Base-by-base conservation (phyloP, 2,888 invertebrate species). In the Aleiodes alternator region DNA sequence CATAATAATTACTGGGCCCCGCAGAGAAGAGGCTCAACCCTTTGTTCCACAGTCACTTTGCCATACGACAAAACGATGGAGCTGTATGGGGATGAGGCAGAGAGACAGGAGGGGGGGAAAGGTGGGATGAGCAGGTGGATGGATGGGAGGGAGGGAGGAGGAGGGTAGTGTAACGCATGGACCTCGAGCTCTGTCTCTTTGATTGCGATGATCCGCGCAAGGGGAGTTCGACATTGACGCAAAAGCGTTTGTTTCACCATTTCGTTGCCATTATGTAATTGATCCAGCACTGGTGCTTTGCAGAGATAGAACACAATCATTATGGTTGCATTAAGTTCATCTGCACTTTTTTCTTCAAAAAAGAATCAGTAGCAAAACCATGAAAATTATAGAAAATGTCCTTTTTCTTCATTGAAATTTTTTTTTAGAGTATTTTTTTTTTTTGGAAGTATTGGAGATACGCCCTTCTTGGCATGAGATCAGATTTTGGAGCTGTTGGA, bases 1-100 rank as follows among this genome's bases (percentile, higher is more conserved):
- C 88, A 88, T 88, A 88, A 88, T 88, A 88, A 88, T 88, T 88
- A 88, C 88, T 87, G 85, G 84, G 85, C 87, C 85, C 85, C 87
- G 84, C 84, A 86, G 87, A 88, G 87, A 86, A 87, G 87, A 88
- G 88, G 84, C 86, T 88, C 86, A 87, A 87, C 86, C 87, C 88
- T 88, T 88, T 88, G 88, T 88, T 87, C 87, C 84, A 85, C 85
- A 88, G 88, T 88, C 88, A 88, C 87, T 88, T 88, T 88, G 87
- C 86, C 80, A 83, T 64, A 31, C 69, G 48, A 57, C 29, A 23
- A 66, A 50, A 68, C 38, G 66, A 68, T 71, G 69, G 61, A 16
- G 31, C n/a, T 38, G n/a, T 56, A 23, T 75, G 61, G 70, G 76
- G 77, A 77, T 72, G 56, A 69, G 76, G 76, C 72, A 59, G 70